Base-by-base conservation (phyloP, 1,140 invertebrate genomes). In the Ceratina australensis region DNA sequence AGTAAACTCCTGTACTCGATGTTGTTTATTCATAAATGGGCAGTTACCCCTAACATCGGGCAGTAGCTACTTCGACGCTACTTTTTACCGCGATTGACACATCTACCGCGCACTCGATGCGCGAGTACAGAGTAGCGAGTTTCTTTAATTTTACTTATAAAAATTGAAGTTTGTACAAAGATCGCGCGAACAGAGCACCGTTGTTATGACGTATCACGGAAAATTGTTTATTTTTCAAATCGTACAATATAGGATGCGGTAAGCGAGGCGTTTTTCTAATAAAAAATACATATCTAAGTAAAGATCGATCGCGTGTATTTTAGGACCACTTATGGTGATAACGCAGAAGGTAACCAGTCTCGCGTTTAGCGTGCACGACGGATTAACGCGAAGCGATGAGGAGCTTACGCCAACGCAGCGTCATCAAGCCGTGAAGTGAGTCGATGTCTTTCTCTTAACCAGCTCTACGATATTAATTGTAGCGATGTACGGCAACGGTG, bases 271-370 rank as follows among this genome's bases (percentile, higher is more conserved):
- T 20, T n/a, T 49, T 50, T 66, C 26, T 50, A 67, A 52, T 28
- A 67, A 67, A 60, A 60, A 8, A 28, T 8, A 2, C 22, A 10
- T 20, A 28, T 54, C 65, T 68, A 68, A 54, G 26, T 68, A 68
- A 68, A 54, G 65, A 26, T 54, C 24, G 16, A 15, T 56, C 49
- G 49, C 20, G n/a, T 49, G 13, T 12, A 78, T 93, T 94, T 56
- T 90, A 97, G 97, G 93, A 91, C 98, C 95, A 64, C 89, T 99
- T 80, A 99, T 99, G 98, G 97, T 99, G n/a, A 96, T 98, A 80
- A 98, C 97, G 2, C 98, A 99, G 91, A 98, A 98, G 93, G 95
- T 99, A 13, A 98, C 97, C 42, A 97, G 96, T 86, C 91, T 99
- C 52, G 98, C 98, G 0, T 99, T 98, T 91, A 96, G 95, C 86